phyloP scores from a whole-genome alignment of 1,140 invertebrate species.

The Psix sp. region DNA sequence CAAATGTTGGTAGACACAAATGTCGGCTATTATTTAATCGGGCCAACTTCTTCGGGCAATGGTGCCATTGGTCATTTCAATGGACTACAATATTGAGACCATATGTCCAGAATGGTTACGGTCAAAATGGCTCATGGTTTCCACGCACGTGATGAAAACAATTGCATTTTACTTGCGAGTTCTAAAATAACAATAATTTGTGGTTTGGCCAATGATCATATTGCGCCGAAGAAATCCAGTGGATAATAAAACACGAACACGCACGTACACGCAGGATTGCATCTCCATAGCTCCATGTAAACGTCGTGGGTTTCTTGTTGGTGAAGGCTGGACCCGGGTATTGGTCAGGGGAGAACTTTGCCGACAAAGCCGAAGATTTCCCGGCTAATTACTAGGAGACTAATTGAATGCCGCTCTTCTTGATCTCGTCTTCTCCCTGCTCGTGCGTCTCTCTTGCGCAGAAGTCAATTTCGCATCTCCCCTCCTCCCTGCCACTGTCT shows the following conservation, averaged over 20 bases:
- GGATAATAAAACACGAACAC: conserved; percentile 43
- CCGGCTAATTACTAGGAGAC: conserved; percentile 77
- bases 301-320: conserved; percentile 51
- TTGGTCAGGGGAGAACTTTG: conserved; percentile 70
- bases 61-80: too few species aligned
- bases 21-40: too few species aligned
- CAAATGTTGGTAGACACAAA: too few species aligned
- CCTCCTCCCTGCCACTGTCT: conserved; percentile 41
- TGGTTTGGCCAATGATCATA: conserved; percentile 47
- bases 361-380: conserved; percentile 77
- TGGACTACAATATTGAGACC: too few species aligned
- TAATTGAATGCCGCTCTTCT: conserved; percentile 75
- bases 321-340: conserved; percentile 59
- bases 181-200: conserved; percentile 55
- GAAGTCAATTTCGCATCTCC: conserved; percentile 20
- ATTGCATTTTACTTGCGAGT: conserved; percentile 20
- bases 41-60: too few species aligned
- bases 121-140: too few species aligned
- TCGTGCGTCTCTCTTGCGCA: conserved; percentile 17
- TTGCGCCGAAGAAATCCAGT: conserved; percentile 19
- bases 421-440: conserved; percentile 49
- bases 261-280: conserved; percentile 22
- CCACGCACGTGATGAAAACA: conserved; percentile 38
- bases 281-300: conserved; percentile 27
- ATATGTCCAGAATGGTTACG: too few species aligned